Percentiles rank a stretch among this genome's conserved stretches.
These are phyloP conservation scores for Threskiornis aethiopicus DNA, from an alignment of 2,797 vertebrate genomes.

Conservation along the genomic window DNA sequence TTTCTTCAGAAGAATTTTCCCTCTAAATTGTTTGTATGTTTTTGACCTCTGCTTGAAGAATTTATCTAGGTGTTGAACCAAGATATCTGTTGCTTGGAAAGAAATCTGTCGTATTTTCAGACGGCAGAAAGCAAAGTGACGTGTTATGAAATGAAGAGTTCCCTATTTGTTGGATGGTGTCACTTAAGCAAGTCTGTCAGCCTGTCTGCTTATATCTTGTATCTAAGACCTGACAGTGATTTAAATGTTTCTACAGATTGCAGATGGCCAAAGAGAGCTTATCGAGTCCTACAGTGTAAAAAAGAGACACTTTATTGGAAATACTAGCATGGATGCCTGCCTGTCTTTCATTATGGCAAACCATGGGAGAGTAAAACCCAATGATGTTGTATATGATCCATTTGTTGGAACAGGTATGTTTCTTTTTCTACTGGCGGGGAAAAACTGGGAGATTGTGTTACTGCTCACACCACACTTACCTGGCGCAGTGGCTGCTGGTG, in stretches of 20 bases:
- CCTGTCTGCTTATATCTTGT: background rate
- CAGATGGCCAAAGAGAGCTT: slow-evolving; percentile 94
- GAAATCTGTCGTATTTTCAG: background rate
- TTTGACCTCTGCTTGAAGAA: background rate
- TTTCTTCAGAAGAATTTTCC: background rate
- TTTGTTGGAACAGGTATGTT: slow-evolving; percentile 95
- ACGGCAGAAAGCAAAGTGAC: background rate
- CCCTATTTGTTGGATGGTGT: background rate
- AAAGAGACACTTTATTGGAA: slow-evolving; percentile 96
- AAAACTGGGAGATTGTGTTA: background rate
- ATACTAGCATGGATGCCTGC: slow-evolving; percentile 98
- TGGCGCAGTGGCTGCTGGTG: background rate
- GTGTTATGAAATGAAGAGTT: background rate
- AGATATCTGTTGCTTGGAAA: background rate
- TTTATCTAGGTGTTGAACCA: background rate
- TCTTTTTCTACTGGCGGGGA: background rate
- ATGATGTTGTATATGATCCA: slow-evolving; percentile 93
- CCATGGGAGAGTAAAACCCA: slow-evolving; percentile 89
- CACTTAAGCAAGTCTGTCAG: background rate
- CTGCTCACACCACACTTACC: background rate
- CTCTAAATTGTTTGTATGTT: background rate
- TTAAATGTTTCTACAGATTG: slow-evolving; percentile 82
- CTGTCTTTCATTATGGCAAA: slow-evolving; percentile 97
- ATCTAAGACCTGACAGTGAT: background rate
- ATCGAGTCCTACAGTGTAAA: slow-evolving; percentile 97